Conservation (phyloP, 2,888 invertebrate species). For the Rhogogaster chlorosoma region DNA sequence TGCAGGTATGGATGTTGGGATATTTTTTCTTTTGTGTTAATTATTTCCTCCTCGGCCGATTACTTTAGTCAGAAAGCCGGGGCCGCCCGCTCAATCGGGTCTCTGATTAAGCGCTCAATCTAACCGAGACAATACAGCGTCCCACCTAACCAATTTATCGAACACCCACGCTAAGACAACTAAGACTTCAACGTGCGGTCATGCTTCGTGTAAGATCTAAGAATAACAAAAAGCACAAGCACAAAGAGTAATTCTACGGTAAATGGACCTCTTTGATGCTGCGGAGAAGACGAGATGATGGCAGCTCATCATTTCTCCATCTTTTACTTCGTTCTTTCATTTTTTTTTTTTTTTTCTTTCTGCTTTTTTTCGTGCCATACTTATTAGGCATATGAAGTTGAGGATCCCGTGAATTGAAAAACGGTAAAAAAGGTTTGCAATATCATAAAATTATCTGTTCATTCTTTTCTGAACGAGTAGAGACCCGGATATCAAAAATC, state of each 20-base stretch:
- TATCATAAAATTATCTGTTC: no score
- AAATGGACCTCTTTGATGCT: background rate
- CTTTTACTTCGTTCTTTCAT: background rate
- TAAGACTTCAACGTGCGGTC: background rate
- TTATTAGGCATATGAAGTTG: no score
- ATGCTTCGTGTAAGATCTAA: background rate
- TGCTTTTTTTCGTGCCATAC: no score
- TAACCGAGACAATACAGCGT: conserved; percentile 71
- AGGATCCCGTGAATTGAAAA: no score
- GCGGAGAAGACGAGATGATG: background rate
- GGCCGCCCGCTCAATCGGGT: conserved; percentile 54
- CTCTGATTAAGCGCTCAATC: conserved; percentile 73
- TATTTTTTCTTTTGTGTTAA: conserved; percentile 7
- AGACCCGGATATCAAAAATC: no score
- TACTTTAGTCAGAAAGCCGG: conserved; percentile 12
- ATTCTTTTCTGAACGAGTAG: no score
- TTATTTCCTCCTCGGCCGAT: conserved; percentile 15
- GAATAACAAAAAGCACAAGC: background rate
- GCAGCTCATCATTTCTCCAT: conserved; percentile 5
- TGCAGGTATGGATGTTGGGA: background rate
- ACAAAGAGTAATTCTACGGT: background rate
- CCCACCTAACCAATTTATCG: conserved; percentile 73
- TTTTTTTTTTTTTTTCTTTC: background rate
- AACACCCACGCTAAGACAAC: conserved; percentile 69
- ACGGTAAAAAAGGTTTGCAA: no score